Conservation (phyloP, 2,888 invertebrate genomes). For the Arge pagana region DNA sequence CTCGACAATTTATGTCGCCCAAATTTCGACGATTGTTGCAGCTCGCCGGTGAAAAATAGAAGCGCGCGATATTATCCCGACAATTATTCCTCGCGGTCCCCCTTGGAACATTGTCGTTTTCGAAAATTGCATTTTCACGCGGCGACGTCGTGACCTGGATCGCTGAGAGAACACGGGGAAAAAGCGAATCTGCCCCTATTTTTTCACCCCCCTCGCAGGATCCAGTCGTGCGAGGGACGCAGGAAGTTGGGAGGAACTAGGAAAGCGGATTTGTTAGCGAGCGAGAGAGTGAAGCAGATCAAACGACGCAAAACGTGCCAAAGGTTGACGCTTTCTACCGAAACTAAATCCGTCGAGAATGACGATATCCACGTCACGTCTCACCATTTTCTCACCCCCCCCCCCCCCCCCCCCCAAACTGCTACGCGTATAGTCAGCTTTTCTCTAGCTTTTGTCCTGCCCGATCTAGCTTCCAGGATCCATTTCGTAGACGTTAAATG, state of each 20-base stretch:
- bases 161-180: no score
- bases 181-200: no score
- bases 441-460: neutral
- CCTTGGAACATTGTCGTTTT: no score
- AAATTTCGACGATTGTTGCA: no score
- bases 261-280: slow-evolving; percentile 7
- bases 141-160: slow-evolving; percentile 16
- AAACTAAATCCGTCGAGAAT: slow-evolving; percentile 5
- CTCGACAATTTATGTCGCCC: no score
- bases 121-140: neutral
- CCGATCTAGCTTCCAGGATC: neutral
- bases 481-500: no score
- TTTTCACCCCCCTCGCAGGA: slow-evolving; percentile 1
- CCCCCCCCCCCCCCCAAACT: neutral
- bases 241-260: neutral
- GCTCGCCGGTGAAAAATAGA: no score
- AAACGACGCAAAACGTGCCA: slow-evolving; percentile 1
- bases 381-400: neutral
- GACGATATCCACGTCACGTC: slow-evolving; percentile 7
- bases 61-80: no score
- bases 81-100: no score
- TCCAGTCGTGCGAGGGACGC: neutral
- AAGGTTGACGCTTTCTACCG: neutral
- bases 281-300: slow-evolving; percentile 2
- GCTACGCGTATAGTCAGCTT: neutral